Evolutionary conservation across 2,113 vertebrate species (phyloP), one percentile per base, ranked within the genome.

Genomic region (Zootoca vivipara): DNA sequence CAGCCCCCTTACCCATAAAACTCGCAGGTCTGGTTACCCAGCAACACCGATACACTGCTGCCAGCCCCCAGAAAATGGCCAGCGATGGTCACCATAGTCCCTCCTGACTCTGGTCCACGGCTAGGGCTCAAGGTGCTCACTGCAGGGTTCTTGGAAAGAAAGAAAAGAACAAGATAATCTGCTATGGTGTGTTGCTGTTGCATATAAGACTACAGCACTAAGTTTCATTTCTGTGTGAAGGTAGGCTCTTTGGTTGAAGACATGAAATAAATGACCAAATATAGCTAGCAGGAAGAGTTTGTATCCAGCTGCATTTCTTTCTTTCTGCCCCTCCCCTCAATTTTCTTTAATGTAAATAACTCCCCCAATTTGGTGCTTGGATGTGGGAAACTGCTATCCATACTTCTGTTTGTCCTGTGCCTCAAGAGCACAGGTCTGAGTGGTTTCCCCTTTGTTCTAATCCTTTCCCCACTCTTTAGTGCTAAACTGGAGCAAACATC

Each of bases 1-100:
- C 7, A 72, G 65, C 24, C 9, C 9, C 72, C 98, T 98, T 94
- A 99, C 99, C 97, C 97, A 0, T 97, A 98, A 96, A 98, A 99
- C 78, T 99, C 96, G 94, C 99, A 99, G 67, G 98, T 99, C 96
- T 99, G 98, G 96, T 99, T 99, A 20, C 98, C 98, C 91, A 99
- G 97, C 89, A 97, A 95, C 30, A 99, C 97, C 0, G 96, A 97
- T 79, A 99, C 99, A 0, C 67, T 98, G 97, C 99, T 99, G 90
- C 99, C 99, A 0, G 99, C 97, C 0, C 98, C 98, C 0, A 99
- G 97, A 95, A 99, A 96, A 83, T 98, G 98, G 69, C 99, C 99
- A 0, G 98, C 96, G 93, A 99, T 97, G 82, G 99, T 99, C 12
- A 99, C 98, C 97, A 98, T 98, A 7, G 99, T 99, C 84, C 99